phyloP scores from a whole-genome alignment of 2,888 invertebrate genomes.

The Xanthia icteritia region DNA sequence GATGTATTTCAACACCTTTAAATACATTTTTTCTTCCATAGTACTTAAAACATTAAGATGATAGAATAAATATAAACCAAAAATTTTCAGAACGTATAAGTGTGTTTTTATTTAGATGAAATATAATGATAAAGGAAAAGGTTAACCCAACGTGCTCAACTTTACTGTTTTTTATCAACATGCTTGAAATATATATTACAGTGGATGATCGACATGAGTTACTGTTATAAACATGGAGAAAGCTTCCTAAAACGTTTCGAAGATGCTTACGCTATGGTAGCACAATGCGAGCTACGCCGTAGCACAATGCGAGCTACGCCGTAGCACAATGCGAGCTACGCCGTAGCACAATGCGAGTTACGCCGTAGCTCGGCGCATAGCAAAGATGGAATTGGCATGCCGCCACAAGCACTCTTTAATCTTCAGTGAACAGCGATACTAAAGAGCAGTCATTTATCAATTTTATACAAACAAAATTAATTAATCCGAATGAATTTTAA shows the following conservation, averaged over 20 bases:
- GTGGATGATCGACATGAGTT: neutral
- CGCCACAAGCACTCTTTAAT: neutral
- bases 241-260: neutral
- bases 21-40: neutral
- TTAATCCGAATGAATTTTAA: neutral
- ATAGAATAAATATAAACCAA: neutral
- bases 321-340: neutral
- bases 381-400: neutral
- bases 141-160: neutral
- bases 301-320: neutral
- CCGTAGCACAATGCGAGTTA: neutral
- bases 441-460: neutral
- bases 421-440: neutral
- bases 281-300: neutral
- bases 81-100: neutral
- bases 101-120: neutral
- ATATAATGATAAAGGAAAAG: no score
- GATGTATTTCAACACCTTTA: conserved; percentile 14
- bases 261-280: neutral
- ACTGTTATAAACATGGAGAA: no score
- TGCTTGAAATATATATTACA: no score
- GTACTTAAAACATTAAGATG: neutral
- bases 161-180: neutral
- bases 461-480: neutral
- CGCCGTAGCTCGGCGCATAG: neutral